phyloP scores from a whole-genome alignment of 2,113 vertebrate genomes.

The Sialia sialis region DNA sequence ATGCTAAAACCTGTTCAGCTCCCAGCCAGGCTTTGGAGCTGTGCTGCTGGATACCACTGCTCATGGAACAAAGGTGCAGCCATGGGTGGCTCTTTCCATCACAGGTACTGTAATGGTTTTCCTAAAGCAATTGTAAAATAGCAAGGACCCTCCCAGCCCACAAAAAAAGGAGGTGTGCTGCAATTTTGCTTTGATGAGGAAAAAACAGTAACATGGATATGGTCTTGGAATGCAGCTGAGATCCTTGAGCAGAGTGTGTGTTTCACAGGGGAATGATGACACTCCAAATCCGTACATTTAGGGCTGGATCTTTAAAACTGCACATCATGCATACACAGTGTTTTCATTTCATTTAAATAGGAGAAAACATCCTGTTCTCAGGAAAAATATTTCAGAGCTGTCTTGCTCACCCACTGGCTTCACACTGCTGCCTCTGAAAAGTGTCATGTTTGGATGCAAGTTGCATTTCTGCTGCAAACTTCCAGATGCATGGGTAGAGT shows the following conservation, averaged over 20 bases:
- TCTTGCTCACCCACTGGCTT: not conserved
- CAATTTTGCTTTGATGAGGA: not conserved
- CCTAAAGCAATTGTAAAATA: not conserved
- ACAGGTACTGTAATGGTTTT: not conserved
- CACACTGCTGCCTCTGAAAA: not conserved
- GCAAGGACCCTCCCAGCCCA: not conserved
- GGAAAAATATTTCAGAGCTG: not conserved
- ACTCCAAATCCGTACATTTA: not conserved
- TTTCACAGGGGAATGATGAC: not conserved
- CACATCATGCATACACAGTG: rapidly evolving
- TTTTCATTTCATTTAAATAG: not conserved
- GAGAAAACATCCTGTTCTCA: not conserved
- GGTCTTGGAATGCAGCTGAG: not conserved
- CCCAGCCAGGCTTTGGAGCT: not conserved
- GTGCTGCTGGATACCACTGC: not conserved
- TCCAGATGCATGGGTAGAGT: not conserved
- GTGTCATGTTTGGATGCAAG: not conserved
- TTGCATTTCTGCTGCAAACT: not conserved
- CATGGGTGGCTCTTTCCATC: not conserved
- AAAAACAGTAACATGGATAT: not conserved
- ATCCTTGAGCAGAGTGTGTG: not conserved
- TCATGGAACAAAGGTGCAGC: not conserved
- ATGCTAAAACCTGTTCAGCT: conserved; percentile 43
- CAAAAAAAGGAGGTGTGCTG: not conserved
- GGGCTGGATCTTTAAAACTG: not conserved